Percentiles rank a stretch among this genome's conserved stretches.
These are phyloP conservation scores for Grammomys dolichurus DNA, from an alignment of 2,113 vertebrate genomes.

Conservation along the genomic window DNA sequence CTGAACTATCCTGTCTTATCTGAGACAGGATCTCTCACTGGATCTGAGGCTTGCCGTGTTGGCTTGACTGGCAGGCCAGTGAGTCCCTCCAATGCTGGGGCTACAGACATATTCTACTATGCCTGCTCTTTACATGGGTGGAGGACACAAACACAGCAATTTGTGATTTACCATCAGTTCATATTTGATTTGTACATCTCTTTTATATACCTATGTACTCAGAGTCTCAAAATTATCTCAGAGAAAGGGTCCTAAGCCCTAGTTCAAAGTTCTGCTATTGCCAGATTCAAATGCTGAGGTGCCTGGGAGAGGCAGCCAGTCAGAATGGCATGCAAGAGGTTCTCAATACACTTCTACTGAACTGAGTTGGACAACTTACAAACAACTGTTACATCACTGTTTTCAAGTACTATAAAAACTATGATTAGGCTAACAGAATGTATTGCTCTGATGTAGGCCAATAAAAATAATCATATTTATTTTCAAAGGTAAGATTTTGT, in stretches of 20 bases:
- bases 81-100: background rate
- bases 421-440: conserved; percentile 44
- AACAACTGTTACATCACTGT: background rate
- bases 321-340: background rate
- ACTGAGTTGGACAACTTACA: conserved; percentile 2
- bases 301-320: background rate
- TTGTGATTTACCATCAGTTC: background rate
- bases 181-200: background rate
- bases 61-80: background rate
- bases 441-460: background rate
- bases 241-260: background rate
- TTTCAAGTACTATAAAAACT: conserved; percentile 18
- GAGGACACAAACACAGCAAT: background rate
- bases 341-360: conserved; percentile 11
- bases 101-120: background rate
- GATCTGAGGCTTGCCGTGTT: background rate
- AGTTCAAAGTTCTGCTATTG: background rate
- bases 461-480: background rate
- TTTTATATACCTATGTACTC: background rate
- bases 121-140: background rate
- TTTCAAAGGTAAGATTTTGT: conserved; percentile 48
- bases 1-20: background rate
- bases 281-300: background rate
- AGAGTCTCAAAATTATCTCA: background rate
- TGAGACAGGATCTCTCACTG: background rate